Evolutionary conservation across 2,888 invertebrate genomes (phyloP).

Genomic region (Sarcophaga variegata): DNA sequence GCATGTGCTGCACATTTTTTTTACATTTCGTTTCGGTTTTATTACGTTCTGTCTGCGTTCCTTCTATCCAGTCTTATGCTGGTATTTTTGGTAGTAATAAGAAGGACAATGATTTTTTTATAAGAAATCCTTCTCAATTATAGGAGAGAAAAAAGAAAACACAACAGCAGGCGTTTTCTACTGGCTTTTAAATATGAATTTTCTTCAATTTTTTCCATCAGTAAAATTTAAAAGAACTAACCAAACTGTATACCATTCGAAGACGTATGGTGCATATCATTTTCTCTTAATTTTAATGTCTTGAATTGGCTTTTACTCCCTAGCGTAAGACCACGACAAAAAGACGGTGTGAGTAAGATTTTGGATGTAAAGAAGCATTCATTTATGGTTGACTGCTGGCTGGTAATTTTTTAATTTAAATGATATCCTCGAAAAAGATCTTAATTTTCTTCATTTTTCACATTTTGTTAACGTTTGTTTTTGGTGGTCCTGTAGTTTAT

Average conservation of each 20-base stretch:
- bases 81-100: no score
- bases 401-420: slow-evolving; percentile 65
- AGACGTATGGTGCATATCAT: not conserved
- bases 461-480: not conserved
- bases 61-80: no score
- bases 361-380: slow-evolving; percentile 8
- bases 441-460: slow-evolving; percentile 5
- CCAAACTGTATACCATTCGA: not conserved
- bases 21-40: no score
- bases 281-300: not conserved
- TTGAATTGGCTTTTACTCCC: no score
- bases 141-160: slow-evolving; percentile 4
- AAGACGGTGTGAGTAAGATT: no score
- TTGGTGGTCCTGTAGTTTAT: not conserved
- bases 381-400: slow-evolving; percentile 48
- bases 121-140: slow-evolving; percentile 63
- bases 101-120: slow-evolving; percentile 53
- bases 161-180: not conserved
- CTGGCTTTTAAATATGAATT: no score
- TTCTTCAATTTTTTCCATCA: no score
- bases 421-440: slow-evolving; percentile 57
- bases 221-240: not conserved
- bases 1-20: slow-evolving; percentile 21
- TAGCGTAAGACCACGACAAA: not conserved
- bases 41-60: no score